Evolutionary conservation across 2,888 invertebrate genomes (phyloP), one percentile per base, ranked within the genome.

Genomic region (Lepetodrilus schrolli): DNA sequence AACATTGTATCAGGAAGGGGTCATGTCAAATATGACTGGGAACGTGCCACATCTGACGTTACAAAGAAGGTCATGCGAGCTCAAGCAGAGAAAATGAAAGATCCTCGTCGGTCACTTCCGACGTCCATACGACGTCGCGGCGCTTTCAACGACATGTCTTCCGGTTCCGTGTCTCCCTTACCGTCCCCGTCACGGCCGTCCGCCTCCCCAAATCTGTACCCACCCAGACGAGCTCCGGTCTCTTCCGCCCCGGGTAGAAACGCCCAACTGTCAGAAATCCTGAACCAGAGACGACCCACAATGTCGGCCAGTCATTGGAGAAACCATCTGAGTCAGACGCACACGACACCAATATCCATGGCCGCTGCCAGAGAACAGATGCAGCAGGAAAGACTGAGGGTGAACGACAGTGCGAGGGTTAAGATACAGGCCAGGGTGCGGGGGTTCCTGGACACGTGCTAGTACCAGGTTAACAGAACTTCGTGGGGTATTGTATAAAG

Each of bases 51-150:
- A 10, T 80, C 82, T 8, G 83, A 81, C 13, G 76, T 86, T 2
- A 87, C 87, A 4, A 81, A 81, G 73, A 84, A 82, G 73, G 76
- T 86, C 50, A 78, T 86, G 5, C 78, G 76, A 70, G 82, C 84
- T 0, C 81, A 82, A 36, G 26, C 73, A 4, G 74, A 58, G 36
- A 71, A 66, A 17, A 70, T 72, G 20, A 43, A 43, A 2, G 73
- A 58, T 65, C 47, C 58, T 72, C 43, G 51, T 26, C 58, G 8
- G 21, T 10, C 65, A 48, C 58, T 49, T 21, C 36, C 43, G 21
- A 5, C 43, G 17, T 20, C 47, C 26, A 21, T 36, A 20, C 34
- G 58, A 5, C 13, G 26, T n/a, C 69, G 26, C 68, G 47, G 47
- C 13, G 43, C 68, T 8, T 47, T 68, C 23, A 47, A 68, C 38